Percentiles rank a stretch among this genome's conserved stretches.
Evolutionary conservation across 1,140 invertebrate species (phyloP).

Genomic region (Parapsyche elsis): DNA sequence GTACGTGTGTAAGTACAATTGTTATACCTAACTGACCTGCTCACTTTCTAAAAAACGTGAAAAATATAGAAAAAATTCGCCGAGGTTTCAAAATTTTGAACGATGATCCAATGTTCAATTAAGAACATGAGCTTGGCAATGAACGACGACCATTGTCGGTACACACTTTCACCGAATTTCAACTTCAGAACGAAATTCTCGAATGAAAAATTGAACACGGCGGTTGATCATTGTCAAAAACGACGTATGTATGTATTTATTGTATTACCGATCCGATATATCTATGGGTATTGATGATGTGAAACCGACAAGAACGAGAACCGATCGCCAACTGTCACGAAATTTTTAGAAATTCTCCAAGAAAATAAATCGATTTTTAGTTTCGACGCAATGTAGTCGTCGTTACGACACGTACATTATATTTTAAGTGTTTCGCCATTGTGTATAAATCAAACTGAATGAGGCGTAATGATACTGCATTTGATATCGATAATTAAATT

Average conservation of each 20-base stretch:
- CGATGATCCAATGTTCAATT: constrained; percentile 12
- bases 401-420: too few relatives aligned
- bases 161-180: constrained; percentile 14
- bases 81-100: background rate
- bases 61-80: constrained; percentile 10
- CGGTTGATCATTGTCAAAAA: constrained; percentile 6
- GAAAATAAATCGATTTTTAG: too few relatives aligned
- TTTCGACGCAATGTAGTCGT: too few relatives aligned
- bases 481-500: too few relatives aligned
- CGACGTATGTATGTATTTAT: background rate
- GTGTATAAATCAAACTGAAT: too few relatives aligned
- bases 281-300: background rate
- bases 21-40: constrained; percentile 14
- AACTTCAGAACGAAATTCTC: background rate
- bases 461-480: too few relatives aligned
- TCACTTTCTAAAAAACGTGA: constrained; percentile 13
- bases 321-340: constrained; percentile 10
- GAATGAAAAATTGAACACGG: background rate
- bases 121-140: constrained; percentile 30
- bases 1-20: background rate
- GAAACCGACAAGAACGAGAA: background rate
- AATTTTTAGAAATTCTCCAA: background rate
- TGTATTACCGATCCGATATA: background rate
- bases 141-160: background rate
- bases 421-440: too few relatives aligned